Percentiles rank a stretch among this genome's conserved stretches.
Conservation (phyloP, 2,888 invertebrate species). For the Drosophila diplacantha region DNA sequence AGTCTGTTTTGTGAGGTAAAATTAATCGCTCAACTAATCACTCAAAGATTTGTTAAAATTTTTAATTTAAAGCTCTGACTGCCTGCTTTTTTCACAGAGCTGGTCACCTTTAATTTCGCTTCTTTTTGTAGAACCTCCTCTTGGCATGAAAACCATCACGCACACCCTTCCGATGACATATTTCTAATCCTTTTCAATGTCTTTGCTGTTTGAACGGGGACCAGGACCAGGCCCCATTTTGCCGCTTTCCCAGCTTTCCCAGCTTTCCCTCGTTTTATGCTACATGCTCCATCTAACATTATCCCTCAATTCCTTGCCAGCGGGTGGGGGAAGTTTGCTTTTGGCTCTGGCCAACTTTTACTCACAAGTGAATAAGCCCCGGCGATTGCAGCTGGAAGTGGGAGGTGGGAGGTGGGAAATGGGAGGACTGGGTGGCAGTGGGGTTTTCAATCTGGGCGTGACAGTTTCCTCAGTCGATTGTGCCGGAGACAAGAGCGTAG, state of each 20-base stretch:
- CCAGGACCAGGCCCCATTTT: not conserved
- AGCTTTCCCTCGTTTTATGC: not conserved
- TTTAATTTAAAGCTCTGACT: not conserved
- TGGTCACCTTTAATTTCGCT: not conserved
- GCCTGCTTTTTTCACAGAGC: not conserved
- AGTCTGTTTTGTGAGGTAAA: fast-evolving
- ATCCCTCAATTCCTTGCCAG: conserved; percentile 30
- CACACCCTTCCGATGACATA: conserved; percentile 24
- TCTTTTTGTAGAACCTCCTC: not conserved
- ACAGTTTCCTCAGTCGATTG: conserved; percentile 34
- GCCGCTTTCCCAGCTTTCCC: not conserved
- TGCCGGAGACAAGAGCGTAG: conserved; percentile 41
- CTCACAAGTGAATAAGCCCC: conserved; percentile 43
- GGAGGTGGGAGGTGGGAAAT: conserved; percentile 3
- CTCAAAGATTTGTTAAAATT: not conserved
- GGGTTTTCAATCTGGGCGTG: conserved; percentile 25
- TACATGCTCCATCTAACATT: conserved; percentile 30
- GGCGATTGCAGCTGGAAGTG: conserved; percentile 21
- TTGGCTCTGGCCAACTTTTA: conserved; percentile 37
- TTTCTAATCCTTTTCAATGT: conserved; percentile 30
- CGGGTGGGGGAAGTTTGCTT: conserved; percentile 31
- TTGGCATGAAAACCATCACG: conserved; percentile 15
- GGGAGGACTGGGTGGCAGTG: not conserved
- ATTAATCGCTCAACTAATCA: not conserved
- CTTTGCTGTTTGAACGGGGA: conserved; percentile 14